These are phyloP conservation scores for Apostichopus japonicus DNA, from an alignment of 35 echinoderm and acorn worm species.

Conservation along the genomic window DNA sequence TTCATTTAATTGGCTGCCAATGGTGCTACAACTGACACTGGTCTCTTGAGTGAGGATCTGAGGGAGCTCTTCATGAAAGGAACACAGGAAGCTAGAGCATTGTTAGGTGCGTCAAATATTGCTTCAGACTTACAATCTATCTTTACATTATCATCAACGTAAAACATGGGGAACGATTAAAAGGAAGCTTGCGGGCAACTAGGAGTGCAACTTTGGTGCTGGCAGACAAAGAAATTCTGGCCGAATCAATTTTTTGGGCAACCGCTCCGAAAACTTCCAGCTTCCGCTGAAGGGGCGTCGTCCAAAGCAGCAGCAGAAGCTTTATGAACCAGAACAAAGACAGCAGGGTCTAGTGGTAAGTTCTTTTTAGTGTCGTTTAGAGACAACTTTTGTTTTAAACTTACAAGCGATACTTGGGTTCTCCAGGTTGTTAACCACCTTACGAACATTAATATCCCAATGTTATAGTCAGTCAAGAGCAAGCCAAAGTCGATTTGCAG, in stretches of 20 bases:
- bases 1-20: background rate
- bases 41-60: constrained; percentile 16
- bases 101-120: constrained; percentile 6
- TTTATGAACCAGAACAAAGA: constrained; percentile 7
- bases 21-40: background rate
- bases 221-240: constrained; percentile 1
- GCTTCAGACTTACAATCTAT: background rate
- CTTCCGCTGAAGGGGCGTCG: background rate
- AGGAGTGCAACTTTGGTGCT: background rate
- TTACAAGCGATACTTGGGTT: no score
- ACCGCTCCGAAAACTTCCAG: background rate
- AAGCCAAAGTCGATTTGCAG: no score
- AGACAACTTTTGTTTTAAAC: constrained; percentile 13
- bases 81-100: constrained; percentile 29
- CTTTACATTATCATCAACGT: background rate
- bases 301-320: constrained; percentile 8
- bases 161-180: background rate
- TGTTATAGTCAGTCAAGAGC: no score
- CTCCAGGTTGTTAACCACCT: no score
- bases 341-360: constrained; percentile 6
- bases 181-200: background rate
- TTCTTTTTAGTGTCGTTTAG: background rate
- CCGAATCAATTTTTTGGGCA: constrained; percentile 11
- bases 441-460: no score
- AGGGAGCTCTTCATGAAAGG: background rate